Conservation (phyloP, 53 echinoderm and acorn worm genomes). For the Astropecten irregularis region DNA sequence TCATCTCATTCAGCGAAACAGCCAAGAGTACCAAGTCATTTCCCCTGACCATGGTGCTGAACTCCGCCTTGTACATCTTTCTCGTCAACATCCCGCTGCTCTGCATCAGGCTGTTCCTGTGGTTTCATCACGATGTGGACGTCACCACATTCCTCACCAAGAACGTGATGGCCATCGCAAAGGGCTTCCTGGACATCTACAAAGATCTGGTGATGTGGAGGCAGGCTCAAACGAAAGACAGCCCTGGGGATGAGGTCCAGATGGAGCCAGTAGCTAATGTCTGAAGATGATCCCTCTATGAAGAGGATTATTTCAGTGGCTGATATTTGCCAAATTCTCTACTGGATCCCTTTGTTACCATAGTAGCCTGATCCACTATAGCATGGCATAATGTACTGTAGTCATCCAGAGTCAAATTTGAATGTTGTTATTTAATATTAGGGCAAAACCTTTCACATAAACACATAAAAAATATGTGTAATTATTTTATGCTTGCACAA, state of each 20-base stretch:
- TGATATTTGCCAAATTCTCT: too few relatives aligned
- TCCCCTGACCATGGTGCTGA: constrained; percentile 34
- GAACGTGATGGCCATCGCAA: constrained; percentile 77
- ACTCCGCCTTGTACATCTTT: constrained; percentile 34
- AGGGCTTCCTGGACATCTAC: constrained; percentile 69
- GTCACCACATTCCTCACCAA: constrained; percentile 67
- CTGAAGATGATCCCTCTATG: too few relatives aligned
- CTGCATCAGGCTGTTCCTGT: constrained; percentile 40
- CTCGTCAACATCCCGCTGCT: constrained; percentile 57
- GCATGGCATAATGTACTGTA: too few relatives aligned
- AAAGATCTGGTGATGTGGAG: constrained; percentile 34
- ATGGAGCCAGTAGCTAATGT: constrained; percentile 26
- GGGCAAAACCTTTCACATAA: too few relatives aligned
- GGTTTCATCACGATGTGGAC: constrained; percentile 62
- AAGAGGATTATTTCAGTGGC: too few relatives aligned
- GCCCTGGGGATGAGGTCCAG: not conserved
- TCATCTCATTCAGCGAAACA: constrained; percentile 6
- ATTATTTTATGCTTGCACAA: too few relatives aligned
- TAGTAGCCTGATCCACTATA: too few relatives aligned
- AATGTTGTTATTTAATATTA: too few relatives aligned
- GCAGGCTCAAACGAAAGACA: not conserved
- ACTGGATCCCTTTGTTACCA: too few relatives aligned
- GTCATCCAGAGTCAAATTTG: too few relatives aligned
- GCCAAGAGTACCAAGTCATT: constrained; percentile 29
- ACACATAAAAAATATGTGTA: too few relatives aligned